These are phyloP conservation scores for Aphelocoma californica DNA, from an alignment of 2,797 vertebrate species.

Conservation along the genomic window DNA sequence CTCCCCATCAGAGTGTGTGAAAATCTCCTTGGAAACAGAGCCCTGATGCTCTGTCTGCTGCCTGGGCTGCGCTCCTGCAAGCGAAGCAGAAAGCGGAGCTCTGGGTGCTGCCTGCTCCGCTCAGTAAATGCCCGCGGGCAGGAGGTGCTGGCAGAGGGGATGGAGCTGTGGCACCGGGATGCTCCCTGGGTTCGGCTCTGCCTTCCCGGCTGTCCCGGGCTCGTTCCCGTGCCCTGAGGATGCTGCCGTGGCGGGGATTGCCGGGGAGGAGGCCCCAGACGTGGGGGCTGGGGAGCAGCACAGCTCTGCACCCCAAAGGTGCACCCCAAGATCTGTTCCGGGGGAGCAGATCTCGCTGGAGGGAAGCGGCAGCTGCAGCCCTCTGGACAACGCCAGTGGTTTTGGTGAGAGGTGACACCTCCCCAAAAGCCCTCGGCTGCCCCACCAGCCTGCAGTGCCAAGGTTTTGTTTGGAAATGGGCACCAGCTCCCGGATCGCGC, in stretches of 20 bases:
- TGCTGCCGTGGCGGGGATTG: fast-evolving
- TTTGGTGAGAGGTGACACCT: background rate
- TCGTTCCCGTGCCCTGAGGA: fast-evolving
- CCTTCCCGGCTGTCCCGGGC: fast-evolving
- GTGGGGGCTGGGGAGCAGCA: background rate
- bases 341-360: background rate
- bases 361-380: background rate
- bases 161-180: background rate
- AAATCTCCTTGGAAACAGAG: constrained; percentile 51
- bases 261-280: background rate
- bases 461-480: fast-evolving
- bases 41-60: background rate
- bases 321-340: background rate
- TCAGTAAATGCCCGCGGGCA: background rate
- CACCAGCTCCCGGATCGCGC: background rate
- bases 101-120: background rate
- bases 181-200: background rate
- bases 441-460: fast-evolving
- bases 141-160: background rate
- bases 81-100: background rate
- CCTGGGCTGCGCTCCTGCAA: background rate
- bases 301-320: fast-evolving
- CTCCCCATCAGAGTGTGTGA: background rate
- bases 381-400: fast-evolving
- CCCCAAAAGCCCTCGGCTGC: background rate